Percentiles rank a stretch among this genome's conserved stretches.
These are phyloP conservation scores for Luperina nickerlii DNA, from an alignment of 2,888 invertebrate species.

Conservation along the genomic window DNA sequence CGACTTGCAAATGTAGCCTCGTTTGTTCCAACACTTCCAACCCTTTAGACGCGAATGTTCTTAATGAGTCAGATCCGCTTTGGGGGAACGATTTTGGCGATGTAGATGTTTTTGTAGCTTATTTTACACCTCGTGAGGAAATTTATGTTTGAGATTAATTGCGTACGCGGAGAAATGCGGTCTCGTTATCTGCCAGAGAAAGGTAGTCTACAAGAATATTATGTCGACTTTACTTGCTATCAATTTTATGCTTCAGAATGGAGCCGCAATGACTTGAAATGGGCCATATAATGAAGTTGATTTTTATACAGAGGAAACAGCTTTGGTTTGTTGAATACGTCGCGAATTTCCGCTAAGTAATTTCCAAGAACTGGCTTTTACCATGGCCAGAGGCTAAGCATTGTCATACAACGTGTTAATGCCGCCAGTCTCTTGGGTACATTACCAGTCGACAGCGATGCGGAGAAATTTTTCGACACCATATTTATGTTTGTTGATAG, in stretches of 20 bases:
- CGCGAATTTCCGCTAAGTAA: not conserved
- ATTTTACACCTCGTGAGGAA: conserved; percentile 65
- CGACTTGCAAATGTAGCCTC: conserved; percentile 57
- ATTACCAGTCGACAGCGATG: not conserved
- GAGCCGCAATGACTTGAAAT: conserved; percentile 36
- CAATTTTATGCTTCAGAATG: conserved; percentile 50
- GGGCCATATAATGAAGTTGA: conserved; percentile 36
- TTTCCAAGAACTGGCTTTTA: not conserved
- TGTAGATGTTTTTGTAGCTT: conserved; percentile 64
- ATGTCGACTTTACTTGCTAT: conserved; percentile 53
- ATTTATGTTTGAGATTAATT: conserved; percentile 67
- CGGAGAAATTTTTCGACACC: not conserved
- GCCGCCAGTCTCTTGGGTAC: not conserved
- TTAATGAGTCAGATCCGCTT: conserved; percentile 63
- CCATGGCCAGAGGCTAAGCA: not conserved
- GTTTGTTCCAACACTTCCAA: conserved; percentile 65
- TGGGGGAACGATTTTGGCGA: conserved; percentile 51
- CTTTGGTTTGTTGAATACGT: not conserved
- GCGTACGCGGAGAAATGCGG: conserved; percentile 48
- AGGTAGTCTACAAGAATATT: conserved; percentile 42
- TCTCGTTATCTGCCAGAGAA: conserved; percentile 54
- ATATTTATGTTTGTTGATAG: not conserved
- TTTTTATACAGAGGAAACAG: conserved; percentile 22
- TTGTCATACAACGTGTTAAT: not conserved
- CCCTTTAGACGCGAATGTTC: conserved; percentile 61